Evolutionary conservation across 2,113 vertebrate species (phyloP).

Genomic region (Misgurnus mizolepis): DNA sequence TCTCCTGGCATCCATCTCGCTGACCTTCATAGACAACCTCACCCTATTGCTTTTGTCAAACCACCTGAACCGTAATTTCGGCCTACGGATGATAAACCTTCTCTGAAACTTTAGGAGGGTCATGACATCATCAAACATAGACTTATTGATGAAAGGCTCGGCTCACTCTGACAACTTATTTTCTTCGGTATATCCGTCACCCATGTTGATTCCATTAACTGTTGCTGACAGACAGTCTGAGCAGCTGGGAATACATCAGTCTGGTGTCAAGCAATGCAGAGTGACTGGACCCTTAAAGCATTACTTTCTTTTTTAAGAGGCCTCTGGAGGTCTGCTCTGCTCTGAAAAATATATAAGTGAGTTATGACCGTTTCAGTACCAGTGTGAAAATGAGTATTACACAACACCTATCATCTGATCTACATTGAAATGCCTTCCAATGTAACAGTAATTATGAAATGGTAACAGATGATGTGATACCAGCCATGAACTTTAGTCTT

Average conservation of each 20-base stretch:
- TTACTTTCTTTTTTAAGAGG: constrained; percentile 47
- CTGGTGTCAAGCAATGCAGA: constrained; percentile 52
- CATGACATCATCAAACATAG: constrained; percentile 44
- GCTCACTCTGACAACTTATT: constrained; percentile 59
- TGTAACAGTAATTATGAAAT: constrained; percentile 18
- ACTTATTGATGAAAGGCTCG: constrained; percentile 49
- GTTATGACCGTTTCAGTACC: constrained; percentile 41
- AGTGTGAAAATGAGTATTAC: constrained; percentile 20
- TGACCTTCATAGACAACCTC: constrained; percentile 45
- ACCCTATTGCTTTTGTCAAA: constrained; percentile 47
- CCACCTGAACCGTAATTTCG: constrained; percentile 34
- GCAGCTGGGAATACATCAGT: constrained; percentile 55
- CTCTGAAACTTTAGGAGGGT: constrained; percentile 55
- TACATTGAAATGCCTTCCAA: constrained; percentile 7
- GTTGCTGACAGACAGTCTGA: constrained; percentile 55
- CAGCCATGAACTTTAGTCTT: constrained; percentile 1
- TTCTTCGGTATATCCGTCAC: constrained; percentile 55
- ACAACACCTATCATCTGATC: constrained; percentile 22
- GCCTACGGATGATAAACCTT: constrained; percentile 54
- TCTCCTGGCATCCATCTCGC: constrained; percentile 41
- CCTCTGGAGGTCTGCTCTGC: constrained; percentile 38
- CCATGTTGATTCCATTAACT: constrained; percentile 60
- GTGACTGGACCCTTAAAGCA: constrained; percentile 53
- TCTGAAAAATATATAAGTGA: constrained; percentile 49
- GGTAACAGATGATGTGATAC: not conserved